Conservation (phyloP, 2,797 vertebrate genomes). For the Manis pentadactyla region DNA sequence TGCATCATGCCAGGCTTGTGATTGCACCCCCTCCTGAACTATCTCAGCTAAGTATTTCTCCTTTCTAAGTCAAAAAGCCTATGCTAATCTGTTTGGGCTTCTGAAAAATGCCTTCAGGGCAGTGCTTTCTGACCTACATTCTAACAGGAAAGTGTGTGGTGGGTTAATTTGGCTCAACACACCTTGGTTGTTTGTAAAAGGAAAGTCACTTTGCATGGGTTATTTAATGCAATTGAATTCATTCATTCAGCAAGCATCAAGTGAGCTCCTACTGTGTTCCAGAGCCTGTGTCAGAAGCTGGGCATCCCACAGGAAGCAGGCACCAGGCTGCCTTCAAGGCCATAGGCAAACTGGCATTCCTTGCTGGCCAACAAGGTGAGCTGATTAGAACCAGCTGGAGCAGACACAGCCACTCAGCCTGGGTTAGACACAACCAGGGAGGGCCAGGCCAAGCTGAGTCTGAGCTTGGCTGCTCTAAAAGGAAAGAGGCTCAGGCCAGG, state of each 20-base stretch:
- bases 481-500: not conserved
- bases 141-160: not conserved
- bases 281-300: not conserved
- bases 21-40: too few relatives aligned
- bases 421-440: too few relatives aligned
- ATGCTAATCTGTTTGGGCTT: not conserved
- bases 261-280: not conserved
- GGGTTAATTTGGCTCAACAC: not conserved
- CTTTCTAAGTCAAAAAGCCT: not conserved
- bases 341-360: not conserved
- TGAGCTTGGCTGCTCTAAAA: not conserved
- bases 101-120: not conserved
- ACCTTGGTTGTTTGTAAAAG: not conserved
- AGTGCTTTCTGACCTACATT: not conserved
- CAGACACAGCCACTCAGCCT: not conserved
- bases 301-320: not conserved
- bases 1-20: not conserved
- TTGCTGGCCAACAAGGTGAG: not conserved
- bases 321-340: accelerated
- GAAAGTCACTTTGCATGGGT: not conserved
- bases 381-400: not conserved
- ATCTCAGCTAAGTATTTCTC: not conserved
- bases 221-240: not conserved
- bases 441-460: not conserved
- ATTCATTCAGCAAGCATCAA: not conserved